Evolutionary conservation across 2,113 vertebrate genomes (phyloP), one percentile per base, ranked within the genome.

Genomic region (Eclectus roratus): DNA sequence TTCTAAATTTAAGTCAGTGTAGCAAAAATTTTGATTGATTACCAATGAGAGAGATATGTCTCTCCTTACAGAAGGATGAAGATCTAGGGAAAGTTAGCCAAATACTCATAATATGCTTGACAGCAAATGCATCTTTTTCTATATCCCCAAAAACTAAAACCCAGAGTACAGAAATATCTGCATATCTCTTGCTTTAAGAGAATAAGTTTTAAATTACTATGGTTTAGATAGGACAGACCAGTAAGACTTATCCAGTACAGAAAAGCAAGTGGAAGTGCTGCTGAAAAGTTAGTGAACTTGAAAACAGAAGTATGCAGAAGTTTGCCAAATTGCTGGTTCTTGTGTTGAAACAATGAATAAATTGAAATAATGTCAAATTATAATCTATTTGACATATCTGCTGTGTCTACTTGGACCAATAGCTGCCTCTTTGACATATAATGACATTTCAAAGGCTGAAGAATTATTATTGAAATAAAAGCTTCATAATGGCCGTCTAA

Each of bases 391-490:
- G 43, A 81, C 28, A 46, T 68, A 81, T 80, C 69, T 97, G 66
- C 66, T 88, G 35, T 93, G 53, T 85, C 76, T 95, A 12, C 94
- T 96, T 93, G 78, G 92, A 97, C 94, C 71, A 96, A 87, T 94
- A 97, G 72, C 91, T 95, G 81, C 52, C 89, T 93, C 91, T 97
- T 94, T 97, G 93, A 98, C 97, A 96, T 97, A 95, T 95, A 95
- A 88, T 96, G 93, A 95, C 89, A 97, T 97, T 98, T 98, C 85
- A 93, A 97, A 97, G 84, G 73, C 83, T 97, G 85, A 97, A 97
- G 92, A 97, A 97, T 96, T 97, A 97, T 98, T 97, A 97, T 91
- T 94, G 92, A 97, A 97, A 96, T 97, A 97, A 97, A 97, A 97
- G 89, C 80, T 89, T 96, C 80, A 94, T 97, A 95, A 96, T 96